Base-by-base conservation (phyloP, 2,888 invertebrate species). In the Operophtera brumata region DNA sequence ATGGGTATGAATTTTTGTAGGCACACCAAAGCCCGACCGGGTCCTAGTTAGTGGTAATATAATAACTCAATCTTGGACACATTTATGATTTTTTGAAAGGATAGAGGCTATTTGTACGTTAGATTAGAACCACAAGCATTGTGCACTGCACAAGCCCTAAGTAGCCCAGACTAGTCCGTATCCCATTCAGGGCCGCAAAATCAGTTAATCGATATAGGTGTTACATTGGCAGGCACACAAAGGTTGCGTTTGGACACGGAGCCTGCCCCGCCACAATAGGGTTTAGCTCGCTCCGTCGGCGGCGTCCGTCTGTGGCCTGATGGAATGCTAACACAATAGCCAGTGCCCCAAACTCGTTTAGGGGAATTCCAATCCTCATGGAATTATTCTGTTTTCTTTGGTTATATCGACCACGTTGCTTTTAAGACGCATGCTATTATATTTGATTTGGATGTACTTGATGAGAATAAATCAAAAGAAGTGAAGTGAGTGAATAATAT, bases 141-240 rank as follows among this genome's bases (percentile, higher is more conserved):
- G n/a, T 34, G 44, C 25, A 35, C 10, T 14, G 14, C 5, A 30
- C 46, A 46, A 9, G 2, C 26, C 32, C 20, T 39, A 20, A 20
- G 20, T 20, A 20, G 20, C 9, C 13, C 5, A 32, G 35, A 30
- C 36, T 34, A 34, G 40, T 32, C 48, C 47, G 32, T 44, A 54
- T 36, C 66, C 67, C 66, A 73, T 67, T 69, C 66, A 53, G 65
- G 54, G 49, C 56, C 62, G 61, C 69, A 66, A 72, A 78, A 73
- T 76, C 71, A 69, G 71, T 76, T 76, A 78, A 82, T 82, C 77
- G 76, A 80, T 80, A 70, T 75, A 78, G 78, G 81, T 82, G 83
- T 82, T 71, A 75, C 71, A 75, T 77, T 75, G 74, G 74, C 70
- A 68, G 66, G 62, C 66, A 67, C 65, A 78, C 72, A 80, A 77